A percentile compares a stretch with the other conserved stretches of the same genome.
phyloP scores from a whole-genome alignment of 2,113 vertebrate species.

The Sprattus sprattus region DNA sequence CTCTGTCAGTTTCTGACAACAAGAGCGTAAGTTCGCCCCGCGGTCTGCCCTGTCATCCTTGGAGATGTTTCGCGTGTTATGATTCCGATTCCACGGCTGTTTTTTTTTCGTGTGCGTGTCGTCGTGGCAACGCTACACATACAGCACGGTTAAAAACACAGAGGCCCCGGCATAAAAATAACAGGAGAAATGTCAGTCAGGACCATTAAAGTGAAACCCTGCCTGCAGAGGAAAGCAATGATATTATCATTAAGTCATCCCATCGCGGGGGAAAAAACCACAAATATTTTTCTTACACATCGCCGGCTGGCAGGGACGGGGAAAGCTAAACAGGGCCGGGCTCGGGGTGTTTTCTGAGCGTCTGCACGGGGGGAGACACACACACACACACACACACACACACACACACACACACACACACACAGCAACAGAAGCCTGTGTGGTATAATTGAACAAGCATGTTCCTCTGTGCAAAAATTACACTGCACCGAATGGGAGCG shows the following conservation, averaged over 20 bases:
- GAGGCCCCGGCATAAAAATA: slow-evolving; percentile 10
- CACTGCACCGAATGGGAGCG: background rate
- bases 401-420: slow-evolving; percentile 11
- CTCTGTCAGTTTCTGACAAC: background rate
- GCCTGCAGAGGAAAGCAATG: slow-evolving; percentile 33
- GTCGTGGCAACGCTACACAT: background rate
- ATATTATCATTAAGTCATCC: slow-evolving; percentile 50
- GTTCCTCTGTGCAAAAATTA: slow-evolving; percentile 26
- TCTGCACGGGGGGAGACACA: slow-evolving; percentile 31
- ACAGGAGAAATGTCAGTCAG: slow-evolving; percentile 32
- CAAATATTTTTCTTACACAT: slow-evolving; percentile 47
- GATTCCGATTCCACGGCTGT: background rate
- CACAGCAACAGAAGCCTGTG: slow-evolving; percentile 36
- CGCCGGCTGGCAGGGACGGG: slow-evolving; percentile 41
- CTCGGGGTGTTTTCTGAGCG: slow-evolving; percentile 54
- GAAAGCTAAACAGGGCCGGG: slow-evolving; percentile 43
- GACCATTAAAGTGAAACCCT: slow-evolving; percentile 37
- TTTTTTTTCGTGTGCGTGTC: background rate
- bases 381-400: slow-evolving; percentile 17
- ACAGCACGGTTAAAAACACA: background rate
- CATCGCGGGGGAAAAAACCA: slow-evolving; percentile 45
- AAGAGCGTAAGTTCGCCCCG: background rate
- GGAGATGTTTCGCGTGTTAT: background rate
- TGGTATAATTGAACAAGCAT: slow-evolving; percentile 52
- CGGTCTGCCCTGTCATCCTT: background rate